Conservation (phyloP, 2,113 vertebrate species). For the Grammomys dolichurus region DNA sequence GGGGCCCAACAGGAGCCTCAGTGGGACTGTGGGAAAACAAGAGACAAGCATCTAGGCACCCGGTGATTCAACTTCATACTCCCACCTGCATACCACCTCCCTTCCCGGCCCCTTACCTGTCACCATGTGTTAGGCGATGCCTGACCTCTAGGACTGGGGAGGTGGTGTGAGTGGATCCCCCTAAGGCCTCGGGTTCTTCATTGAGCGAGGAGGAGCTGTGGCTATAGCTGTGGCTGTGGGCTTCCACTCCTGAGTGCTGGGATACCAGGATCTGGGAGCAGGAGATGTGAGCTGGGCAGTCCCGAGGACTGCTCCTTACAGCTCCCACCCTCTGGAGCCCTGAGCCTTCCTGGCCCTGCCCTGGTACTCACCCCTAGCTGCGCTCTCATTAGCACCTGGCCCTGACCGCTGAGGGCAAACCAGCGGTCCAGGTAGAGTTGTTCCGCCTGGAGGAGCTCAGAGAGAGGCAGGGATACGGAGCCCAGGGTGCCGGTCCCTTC, state of each 20-base stretch:
- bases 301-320: neutral
- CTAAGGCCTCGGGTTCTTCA: constrained; percentile 69
- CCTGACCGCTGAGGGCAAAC: constrained; percentile 89
- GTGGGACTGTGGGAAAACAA: constrained; percentile 33
- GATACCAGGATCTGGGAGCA: constrained; percentile 83
- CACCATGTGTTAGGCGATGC: constrained; percentile 78
- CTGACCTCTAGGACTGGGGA: constrained; percentile 80
- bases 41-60: neutral
- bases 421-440: constrained; percentile 91
- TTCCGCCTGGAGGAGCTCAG: constrained; percentile 88
- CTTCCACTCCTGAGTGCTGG: constrained; percentile 81
- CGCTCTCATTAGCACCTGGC: constrained; percentile 91
- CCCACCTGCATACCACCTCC: accelerated
- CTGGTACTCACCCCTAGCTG: constrained; percentile 89
- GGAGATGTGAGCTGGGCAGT: neutral
- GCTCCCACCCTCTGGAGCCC: neutral
- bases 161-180: neutral
- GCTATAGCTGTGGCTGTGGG: constrained; percentile 59
- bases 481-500: constrained; percentile 86
- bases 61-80: accelerated
- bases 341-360: neutral
- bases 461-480: constrained; percentile 88
- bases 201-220: constrained; percentile 68
- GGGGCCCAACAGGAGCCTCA: constrained; percentile 72
- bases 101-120: constrained; percentile 76